Evolutionary conservation across 2,113 vertebrate species (phyloP), one percentile per base, ranked within the genome.

Genomic region (Andinoacara biseriatus): DNA sequence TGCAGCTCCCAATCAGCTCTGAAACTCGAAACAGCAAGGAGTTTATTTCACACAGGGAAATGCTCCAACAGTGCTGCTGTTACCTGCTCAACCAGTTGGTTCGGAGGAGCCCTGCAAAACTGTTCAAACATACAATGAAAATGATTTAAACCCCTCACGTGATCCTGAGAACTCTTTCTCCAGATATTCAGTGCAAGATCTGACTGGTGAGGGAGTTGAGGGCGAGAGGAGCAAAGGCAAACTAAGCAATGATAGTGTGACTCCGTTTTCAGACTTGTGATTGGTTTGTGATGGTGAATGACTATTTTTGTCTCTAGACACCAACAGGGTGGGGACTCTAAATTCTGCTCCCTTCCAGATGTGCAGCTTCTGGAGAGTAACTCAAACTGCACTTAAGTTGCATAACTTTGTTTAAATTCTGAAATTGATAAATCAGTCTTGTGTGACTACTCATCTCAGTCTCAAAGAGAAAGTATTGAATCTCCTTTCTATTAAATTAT

Each of bases 81-180:
- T 58, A 77, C 84, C 76, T 60, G 88, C 17, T 61, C 2, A 85
- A 90, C 85, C 61, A 54, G 87, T 86, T 13, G 17, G 79, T 65
- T 58, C 74, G 24, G 9, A 18, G 7, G 33, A 24, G 10, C 2
- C n/a, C 7, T 26, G 10, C 10, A 57, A 7, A n/a, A 7, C 26
- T 67, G 60, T 10, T 3, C 9, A 43, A 5, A 7, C 14, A 0
- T 18, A 1, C 14, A 29, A 3, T 24, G 5, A 24, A 35, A 10
- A 24, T 2, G 43, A 22, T 33, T 62, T 43, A 24, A 2, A 1
- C 1, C 46, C 31, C 59, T 56, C 6, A 5, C 13, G 18, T 35
- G n/a, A 10, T 17, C 9, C 17, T 22, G 13, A 5, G 52, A 49
- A 52, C 22, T 31, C 18, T 14, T 20, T 9, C 10, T 22, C 10